A percentile compares a stretch with the other conserved stretches of the same genome.
Conservation (phyloP, 1,140 invertebrate species). For the Zophobas atratus region DNA sequence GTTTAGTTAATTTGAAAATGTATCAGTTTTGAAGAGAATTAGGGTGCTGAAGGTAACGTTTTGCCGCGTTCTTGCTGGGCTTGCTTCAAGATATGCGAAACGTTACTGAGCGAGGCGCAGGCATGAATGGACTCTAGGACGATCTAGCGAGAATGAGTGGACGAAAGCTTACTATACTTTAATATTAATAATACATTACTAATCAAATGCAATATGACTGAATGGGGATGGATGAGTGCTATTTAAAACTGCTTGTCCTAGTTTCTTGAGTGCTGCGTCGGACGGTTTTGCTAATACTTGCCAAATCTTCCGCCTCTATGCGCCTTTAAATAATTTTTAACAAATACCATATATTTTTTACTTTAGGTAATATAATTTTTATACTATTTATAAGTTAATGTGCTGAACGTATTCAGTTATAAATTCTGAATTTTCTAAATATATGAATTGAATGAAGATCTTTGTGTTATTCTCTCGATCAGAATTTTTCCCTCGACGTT, state of each 20-base stretch:
- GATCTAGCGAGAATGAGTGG: conserved; percentile 59
- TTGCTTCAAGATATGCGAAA: conserved; percentile 22
- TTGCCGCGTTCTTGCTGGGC: conserved; percentile 27
- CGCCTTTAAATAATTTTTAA: conserved; percentile 50
- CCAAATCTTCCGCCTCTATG: conserved; percentile 47
- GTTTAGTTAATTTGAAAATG: conserved; percentile 37
- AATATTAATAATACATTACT: conserved; percentile 25
- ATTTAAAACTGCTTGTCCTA: conserved; percentile 66
- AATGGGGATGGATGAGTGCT: conserved; percentile 56
- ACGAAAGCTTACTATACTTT: conserved; percentile 29
- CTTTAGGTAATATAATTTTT: conserved; percentile 54
- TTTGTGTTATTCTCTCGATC: background rate
- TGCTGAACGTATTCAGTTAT: conserved; percentile 49
- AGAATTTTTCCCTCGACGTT: too few relatives aligned
- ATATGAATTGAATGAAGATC: conserved; percentile 46
- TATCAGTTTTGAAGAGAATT: background rate
- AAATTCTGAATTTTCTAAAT: conserved; percentile 47
- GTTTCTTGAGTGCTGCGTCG: conserved; percentile 55
- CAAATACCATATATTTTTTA: conserved; percentile 53
- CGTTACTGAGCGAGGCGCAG: conserved; percentile 36
- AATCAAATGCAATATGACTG: conserved; percentile 49
- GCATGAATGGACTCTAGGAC: conserved; percentile 63
- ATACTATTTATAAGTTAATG: conserved; percentile 50
- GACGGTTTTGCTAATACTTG: conserved; percentile 47
- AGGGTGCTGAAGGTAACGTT: conserved; percentile 30